Base-by-base conservation (phyloP, 53 echinoderm and acorn worm species). In the Temnopleurus reevesii region DNA sequence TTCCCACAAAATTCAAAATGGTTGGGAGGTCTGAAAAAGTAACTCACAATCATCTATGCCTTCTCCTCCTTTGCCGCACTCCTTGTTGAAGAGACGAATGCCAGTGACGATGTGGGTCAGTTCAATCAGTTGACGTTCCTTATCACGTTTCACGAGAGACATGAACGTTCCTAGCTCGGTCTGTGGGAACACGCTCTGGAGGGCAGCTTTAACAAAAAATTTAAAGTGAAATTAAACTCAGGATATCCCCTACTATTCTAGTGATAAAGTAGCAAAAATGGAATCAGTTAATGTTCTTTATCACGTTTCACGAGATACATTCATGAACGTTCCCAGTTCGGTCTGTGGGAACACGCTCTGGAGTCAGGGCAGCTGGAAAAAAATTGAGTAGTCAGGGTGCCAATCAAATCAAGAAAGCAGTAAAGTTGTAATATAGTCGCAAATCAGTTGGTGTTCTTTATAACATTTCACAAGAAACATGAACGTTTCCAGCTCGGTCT, bases 141-240 rank as follows among this genome's bases (percentile, higher is more conserved):
- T 98, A 90, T 98, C 98, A 29, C 95, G 89, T 76, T 98, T 97
- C 59, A 96, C 94, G 59, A 98, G 91, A 3, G 98, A 95, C 98
- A 98, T 98, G 90, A 98, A 98, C 12, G 98, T 98, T 35, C 98
- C 98, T 21, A 98, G 94, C 85, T 98, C 98, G 13, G 98, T 96
- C 93, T 98, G 98, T 7, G 98, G 98, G 61, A 98, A 98, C 56
- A 98, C 95, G 81, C 98, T 96, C 93, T 97, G 95, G 12, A 98
- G 92, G 19, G 98, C 98, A 57, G 98, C 95, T 96, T 76, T 19
- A 35, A 21, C 35, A 89, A 25, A n/a, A n/a, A n/a, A n/a, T n/a
- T n/a, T n/a, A n/a, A n/a, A n/a, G n/a, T n/a, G n/a, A n/a, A n/a
- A n/a, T n/a, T n/a, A n/a, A n/a, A n/a, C n/a, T n/a, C n/a, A n/a